These are phyloP conservation scores for Rhagonycha lutea DNA, from an alignment of 2,888 invertebrate species.

Conservation along the genomic window DNA sequence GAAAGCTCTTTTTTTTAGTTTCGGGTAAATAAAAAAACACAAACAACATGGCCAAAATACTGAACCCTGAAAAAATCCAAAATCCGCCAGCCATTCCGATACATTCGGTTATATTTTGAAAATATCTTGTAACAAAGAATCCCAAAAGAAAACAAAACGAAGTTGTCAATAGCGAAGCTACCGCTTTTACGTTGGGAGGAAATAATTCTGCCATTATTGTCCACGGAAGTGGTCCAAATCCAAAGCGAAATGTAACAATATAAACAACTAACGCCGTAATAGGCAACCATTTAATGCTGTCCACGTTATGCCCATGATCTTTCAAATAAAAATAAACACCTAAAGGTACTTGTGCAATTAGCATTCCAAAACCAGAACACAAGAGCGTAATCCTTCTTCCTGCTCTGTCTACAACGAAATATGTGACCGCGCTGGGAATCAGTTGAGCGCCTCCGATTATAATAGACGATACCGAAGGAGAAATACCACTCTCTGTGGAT, in stretches of 20 bases:
- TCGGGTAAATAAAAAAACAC: constrained; percentile 75
- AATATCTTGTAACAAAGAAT: constrained; percentile 73
- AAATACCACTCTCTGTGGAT: constrained; percentile 64
- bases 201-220: constrained; percentile 82
- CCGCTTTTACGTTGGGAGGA: constrained; percentile 74
- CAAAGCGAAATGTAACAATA: constrained; percentile 71
- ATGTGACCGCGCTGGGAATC: constrained; percentile 69
- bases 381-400: constrained; percentile 74
- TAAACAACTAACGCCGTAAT: constrained; percentile 70
- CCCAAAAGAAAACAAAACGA: constrained; percentile 74
- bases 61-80: constrained; percentile 68
- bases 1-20: constrained; percentile 81
- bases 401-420: constrained; percentile 73
- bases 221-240: constrained; percentile 79
- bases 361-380: constrained; percentile 68
- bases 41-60: constrained; percentile 67
- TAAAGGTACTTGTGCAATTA: constrained; percentile 61
- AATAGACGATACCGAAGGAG: constrained; percentile 69
- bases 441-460: constrained; percentile 76
- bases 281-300: constrained; percentile 68
- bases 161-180: constrained; percentile 73
- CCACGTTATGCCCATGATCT: constrained; percentile 59
- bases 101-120: constrained; percentile 59
- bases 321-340: constrained; percentile 66
- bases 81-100: constrained; percentile 69